These are phyloP conservation scores for Liasis olivaceus DNA, from an alignment of 2,797 vertebrate species.

Conservation along the genomic window DNA sequence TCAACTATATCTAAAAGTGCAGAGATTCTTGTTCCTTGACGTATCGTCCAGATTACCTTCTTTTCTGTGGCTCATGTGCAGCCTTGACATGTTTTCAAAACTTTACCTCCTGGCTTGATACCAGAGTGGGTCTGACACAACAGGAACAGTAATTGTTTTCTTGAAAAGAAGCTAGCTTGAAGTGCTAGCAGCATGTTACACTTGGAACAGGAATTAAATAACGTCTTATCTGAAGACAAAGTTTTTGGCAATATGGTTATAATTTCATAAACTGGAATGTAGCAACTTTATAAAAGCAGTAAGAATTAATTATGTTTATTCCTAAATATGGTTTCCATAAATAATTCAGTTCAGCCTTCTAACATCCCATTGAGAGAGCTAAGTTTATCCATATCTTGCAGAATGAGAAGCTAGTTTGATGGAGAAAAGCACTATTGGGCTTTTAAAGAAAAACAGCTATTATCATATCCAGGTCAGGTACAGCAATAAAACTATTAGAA, in stretches of 20 bases:
- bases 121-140: background rate
- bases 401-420: background rate
- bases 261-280: constrained; percentile 26
- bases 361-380: background rate
- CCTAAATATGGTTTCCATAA: background rate
- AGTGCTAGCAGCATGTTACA: background rate
- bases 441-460: background rate
- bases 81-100: background rate
- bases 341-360: constrained; percentile 3
- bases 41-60: background rate
- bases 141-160: background rate
- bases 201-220: constrained; percentile 20
- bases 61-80: background rate
- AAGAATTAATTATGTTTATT: constrained; percentile 7
- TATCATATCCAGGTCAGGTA: background rate
- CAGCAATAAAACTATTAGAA: background rate
- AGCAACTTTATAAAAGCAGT: constrained; percentile 14
- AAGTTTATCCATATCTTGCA: constrained; percentile 18
- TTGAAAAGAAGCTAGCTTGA: constrained; percentile 2
- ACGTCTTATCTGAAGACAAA: constrained; percentile 5
- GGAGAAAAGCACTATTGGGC: background rate
- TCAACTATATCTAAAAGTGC: no score
- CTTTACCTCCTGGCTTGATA: background rate
- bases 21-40: no score
- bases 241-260: background rate